Evolutionary conservation across 2,888 invertebrate species (phyloP).

Genomic region (Perdita meconis): DNA sequence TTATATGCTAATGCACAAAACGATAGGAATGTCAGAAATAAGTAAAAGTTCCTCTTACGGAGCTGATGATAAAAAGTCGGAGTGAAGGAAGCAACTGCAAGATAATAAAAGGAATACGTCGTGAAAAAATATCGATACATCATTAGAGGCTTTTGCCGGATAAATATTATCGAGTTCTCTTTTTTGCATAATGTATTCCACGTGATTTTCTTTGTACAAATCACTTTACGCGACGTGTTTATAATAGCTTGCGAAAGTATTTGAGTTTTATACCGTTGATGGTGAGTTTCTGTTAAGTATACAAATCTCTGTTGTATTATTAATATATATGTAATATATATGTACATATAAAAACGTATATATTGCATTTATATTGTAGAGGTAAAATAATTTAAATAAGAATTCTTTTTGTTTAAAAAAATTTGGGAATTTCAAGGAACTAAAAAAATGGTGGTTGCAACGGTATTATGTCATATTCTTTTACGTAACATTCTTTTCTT

Average conservation of each 20-base stretch:
- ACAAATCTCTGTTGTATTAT: background rate
- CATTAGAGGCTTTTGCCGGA: slow-evolving; percentile 6
- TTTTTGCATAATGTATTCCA: slow-evolving; percentile 12
- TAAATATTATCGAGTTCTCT: slow-evolving; percentile 14
- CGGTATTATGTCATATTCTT: no score
- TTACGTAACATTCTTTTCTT: background rate
- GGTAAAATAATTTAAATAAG: no score
- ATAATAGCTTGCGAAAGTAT: slow-evolving; percentile 24
- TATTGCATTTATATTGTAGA: no score
- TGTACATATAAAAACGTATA: no score
- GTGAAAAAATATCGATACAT: slow-evolving; percentile 9
- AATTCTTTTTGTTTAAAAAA: background rate
- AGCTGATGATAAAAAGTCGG: slow-evolving; percentile 85
- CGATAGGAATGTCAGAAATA: slow-evolving; percentile 93
- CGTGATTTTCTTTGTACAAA: slow-evolving; percentile 21
- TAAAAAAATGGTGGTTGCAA: no score
- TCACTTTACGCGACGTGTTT: slow-evolving; percentile 13
- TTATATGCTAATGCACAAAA: slow-evolving; percentile 90
- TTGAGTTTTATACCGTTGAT: slow-evolving; percentile 23
- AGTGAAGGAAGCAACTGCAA: slow-evolving; percentile 66
- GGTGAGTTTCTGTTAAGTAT: background rate
- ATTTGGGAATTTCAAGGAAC: no score
- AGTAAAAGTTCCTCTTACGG: slow-evolving; percentile 94
- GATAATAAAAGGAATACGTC: slow-evolving; percentile 9
- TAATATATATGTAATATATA: background rate